phyloP scores from a whole-genome alignment of 2,888 invertebrate species.

The Tenthredo notha region DNA sequence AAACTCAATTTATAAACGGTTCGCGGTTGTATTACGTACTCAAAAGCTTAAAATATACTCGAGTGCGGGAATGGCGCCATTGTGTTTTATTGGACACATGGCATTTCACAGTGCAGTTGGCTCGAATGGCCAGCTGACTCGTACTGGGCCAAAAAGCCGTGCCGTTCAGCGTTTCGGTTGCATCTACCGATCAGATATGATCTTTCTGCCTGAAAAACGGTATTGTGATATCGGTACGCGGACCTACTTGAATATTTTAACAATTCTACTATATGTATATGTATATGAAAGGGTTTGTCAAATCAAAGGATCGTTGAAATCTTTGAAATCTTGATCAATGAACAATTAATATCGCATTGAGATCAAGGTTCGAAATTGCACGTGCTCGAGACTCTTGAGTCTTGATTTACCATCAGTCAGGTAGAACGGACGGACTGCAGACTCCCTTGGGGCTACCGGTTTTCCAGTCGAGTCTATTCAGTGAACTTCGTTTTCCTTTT shows the following conservation, averaged over 20 bases:
- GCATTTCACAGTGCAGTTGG: slow-evolving; percentile 64
- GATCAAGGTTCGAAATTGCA: slow-evolving; percentile 10
- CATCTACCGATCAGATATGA: slow-evolving; percentile 47
- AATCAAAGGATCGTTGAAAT: slow-evolving; percentile 26
- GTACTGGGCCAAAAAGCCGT: slow-evolving; percentile 18
- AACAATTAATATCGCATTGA: slow-evolving; percentile 2
- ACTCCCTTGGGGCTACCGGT: slow-evolving; percentile 57
- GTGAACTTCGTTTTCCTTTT: slow-evolving; percentile 40
- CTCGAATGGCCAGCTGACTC: slow-evolving; percentile 50
- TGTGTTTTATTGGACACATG: slow-evolving; percentile 64
- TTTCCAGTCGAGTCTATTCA: slow-evolving; percentile 43
- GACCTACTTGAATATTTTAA: not conserved
- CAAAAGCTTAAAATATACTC: slow-evolving; percentile 72
- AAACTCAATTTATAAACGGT: slow-evolving; percentile 74
- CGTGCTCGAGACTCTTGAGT: slow-evolving; percentile 21
- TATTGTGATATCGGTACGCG: not conserved
- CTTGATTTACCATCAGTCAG: slow-evolving; percentile 45
- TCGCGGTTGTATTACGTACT: slow-evolving; percentile 67
- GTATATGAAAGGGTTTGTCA: slow-evolving; percentile 10
- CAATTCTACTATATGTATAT: not conserved
- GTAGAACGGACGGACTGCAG: slow-evolving; percentile 52
- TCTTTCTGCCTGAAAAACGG: slow-evolving; percentile 20
- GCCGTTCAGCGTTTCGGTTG: not conserved
- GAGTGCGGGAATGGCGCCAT: slow-evolving; percentile 60
- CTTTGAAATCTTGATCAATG: slow-evolving; percentile 11